These are phyloP conservation scores for Siniperca scherzeri DNA, from an alignment of 2,797 vertebrate species.

Conservation along the genomic window DNA sequence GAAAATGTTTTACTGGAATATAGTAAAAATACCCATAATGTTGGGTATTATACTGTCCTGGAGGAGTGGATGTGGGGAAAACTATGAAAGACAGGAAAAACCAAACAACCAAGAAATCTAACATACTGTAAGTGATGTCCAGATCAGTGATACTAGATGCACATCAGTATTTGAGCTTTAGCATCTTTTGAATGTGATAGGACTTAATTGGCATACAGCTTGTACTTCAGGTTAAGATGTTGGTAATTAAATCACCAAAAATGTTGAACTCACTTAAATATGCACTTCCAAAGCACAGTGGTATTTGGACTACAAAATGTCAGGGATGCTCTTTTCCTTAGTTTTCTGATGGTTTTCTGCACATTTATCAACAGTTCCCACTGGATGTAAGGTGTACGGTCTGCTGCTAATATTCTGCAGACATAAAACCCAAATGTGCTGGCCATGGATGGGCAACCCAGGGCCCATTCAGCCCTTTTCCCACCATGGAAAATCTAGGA, in stretches of 20 bases:
- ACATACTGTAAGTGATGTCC: background rate
- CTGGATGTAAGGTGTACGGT: conserved; percentile 12
- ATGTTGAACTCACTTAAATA: conserved; percentile 46
- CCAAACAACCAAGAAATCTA: background rate
- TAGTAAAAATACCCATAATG: background rate
- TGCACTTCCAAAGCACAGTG: conserved; percentile 21
- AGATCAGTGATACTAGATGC: background rate
- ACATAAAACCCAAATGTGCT: conserved; percentile 58
- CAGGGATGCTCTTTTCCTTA: conserved; percentile 41
- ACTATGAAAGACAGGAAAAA: background rate
- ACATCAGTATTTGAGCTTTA: background rate
- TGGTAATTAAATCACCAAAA: conserved; percentile 50
- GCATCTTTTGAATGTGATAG: conserved; percentile 9
- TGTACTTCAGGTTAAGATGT: conserved; percentile 28
- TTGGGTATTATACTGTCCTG: background rate
- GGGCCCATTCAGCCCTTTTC: conserved; percentile 66
- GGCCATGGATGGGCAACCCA: conserved; percentile 46
- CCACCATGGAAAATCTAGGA: conserved; percentile 68
- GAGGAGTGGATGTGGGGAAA: background rate
- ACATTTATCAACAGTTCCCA: conserved; percentile 44
- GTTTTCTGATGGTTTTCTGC: conserved; percentile 27
- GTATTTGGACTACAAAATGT: conserved; percentile 59
- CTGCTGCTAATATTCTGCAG: conserved; percentile 49
- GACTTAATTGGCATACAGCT: conserved; percentile 30
- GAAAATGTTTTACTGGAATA: background rate